Evolutionary conservation across 2,888 invertebrate species (phyloP).

Genomic region (Adela reaumurella): DNA sequence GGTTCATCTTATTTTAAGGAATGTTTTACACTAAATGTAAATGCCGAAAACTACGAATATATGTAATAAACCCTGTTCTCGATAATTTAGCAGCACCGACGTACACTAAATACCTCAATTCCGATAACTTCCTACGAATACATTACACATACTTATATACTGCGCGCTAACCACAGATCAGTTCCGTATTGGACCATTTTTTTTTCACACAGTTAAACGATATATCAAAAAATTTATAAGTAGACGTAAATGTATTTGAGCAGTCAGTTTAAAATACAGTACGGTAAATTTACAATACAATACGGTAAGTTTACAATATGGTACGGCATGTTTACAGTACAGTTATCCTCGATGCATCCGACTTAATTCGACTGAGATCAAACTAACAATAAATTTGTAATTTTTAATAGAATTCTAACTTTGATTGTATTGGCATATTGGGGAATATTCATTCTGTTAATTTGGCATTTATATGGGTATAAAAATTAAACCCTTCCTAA

Average conservation of each 20-base stretch:
- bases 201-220: neutral
- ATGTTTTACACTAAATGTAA: conserved; percentile 18
- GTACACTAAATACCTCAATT: conserved; percentile 24
- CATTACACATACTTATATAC: neutral
- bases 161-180: neutral
- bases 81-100: conserved; percentile 40
- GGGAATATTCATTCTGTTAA: too few relatives aligned
- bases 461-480: too few relatives aligned
- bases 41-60: conserved; percentile 28
- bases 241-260: neutral
- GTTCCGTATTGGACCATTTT: neutral
- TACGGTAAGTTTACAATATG: too few relatives aligned
- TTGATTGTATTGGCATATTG: too few relatives aligned
- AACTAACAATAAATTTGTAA: too few relatives aligned
- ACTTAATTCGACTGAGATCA: too few relatives aligned
- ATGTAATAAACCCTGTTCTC: conserved; percentile 36
- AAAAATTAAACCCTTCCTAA: too few relatives aligned
- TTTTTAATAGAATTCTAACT: too few relatives aligned
- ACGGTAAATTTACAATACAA: too few relatives aligned
- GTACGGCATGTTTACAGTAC: too few relatives aligned
- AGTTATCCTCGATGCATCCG: too few relatives aligned
- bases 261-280: neutral
- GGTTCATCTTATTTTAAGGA: conserved; percentile 36
- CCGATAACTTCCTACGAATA: neutral
- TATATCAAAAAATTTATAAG: neutral